Evolutionary conservation across 2,797 vertebrate genomes (phyloP).

Genomic region (Pangasius mekongensis): DNA sequence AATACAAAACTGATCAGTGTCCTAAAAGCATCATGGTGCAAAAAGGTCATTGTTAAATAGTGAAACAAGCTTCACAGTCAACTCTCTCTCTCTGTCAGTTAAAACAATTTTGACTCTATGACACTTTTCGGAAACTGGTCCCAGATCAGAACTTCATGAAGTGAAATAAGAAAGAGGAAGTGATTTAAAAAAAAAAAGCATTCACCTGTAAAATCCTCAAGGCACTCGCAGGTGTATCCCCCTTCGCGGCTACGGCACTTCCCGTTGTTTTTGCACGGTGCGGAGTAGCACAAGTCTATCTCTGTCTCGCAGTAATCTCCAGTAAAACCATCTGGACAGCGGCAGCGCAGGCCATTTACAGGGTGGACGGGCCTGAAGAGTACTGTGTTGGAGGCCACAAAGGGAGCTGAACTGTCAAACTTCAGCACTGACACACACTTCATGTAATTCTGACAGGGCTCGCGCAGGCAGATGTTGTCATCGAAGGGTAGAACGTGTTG

Average conservation of each 20-base stretch:
- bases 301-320: slow-evolving; percentile 88
- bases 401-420: slow-evolving; percentile 85
- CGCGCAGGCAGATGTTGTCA: slow-evolving; percentile 86
- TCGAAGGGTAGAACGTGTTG: slow-evolving; percentile 88
- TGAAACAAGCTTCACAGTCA: neutral
- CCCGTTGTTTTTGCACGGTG: slow-evolving; percentile 79
- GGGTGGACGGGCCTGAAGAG: slow-evolving; percentile 88
- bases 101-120: neutral
- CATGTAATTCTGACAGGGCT: slow-evolving; percentile 92
- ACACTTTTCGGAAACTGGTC: neutral
- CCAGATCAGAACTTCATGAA: neutral
- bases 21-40: neutral
- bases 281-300: slow-evolving; percentile 87
- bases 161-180: neutral
- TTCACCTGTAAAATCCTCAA: slow-evolving; percentile 83
- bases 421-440: slow-evolving; percentile 86
- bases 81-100: neutral
- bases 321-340: slow-evolving; percentile 84
- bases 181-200: neutral
- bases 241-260: slow-evolving; percentile 82
- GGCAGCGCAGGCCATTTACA: slow-evolving; percentile 82
- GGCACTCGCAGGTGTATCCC: slow-evolving; percentile 84
- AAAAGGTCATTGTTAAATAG: neutral
- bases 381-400: slow-evolving; percentile 82
- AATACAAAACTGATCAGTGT: neutral